Evolutionary conservation across 2,113 vertebrate species (phyloP).

Genomic region (Gallinago media): DNA sequence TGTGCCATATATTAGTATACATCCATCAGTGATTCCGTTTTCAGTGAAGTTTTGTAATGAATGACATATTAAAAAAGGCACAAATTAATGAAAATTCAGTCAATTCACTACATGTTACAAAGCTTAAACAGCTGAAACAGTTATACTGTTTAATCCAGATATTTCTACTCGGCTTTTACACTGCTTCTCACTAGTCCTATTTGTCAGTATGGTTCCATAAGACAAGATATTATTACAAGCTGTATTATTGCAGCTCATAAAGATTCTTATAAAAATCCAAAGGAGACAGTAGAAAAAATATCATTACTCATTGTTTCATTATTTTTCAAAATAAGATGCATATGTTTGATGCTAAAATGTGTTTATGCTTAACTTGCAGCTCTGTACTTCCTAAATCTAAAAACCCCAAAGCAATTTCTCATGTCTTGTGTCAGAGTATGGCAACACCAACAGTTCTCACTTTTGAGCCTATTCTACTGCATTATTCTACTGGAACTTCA

Average conservation of each 20-base stretch:
- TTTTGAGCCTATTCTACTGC: background rate
- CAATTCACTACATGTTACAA: background rate
- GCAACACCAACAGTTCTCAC: background rate
- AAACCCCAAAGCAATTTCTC: background rate
- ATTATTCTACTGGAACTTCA: background rate
- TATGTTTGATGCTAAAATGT: background rate
- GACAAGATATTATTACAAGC: background rate
- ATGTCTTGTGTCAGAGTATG: background rate
- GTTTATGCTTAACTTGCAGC: background rate
- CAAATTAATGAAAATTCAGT: conserved; percentile 23
- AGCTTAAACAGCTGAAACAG: conserved; percentile 14
- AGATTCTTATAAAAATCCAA: conserved; percentile 7
- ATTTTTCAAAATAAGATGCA: background rate
- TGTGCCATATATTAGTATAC: conserved; percentile 44
- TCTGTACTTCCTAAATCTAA: background rate
- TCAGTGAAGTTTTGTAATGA: conserved; percentile 66
- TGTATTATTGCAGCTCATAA: background rate
- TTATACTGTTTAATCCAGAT: background rate
- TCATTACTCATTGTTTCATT: background rate
- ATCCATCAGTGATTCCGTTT: conserved; percentile 41
- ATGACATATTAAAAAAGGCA: conserved; percentile 70
- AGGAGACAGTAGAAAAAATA: conserved; percentile 15
- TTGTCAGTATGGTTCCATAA: background rate
- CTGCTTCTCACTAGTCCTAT: background rate
- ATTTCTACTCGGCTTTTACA: background rate